Conservation (phyloP, 2,113 vertebrate species). For the Gallinago paraguaiae region DNA sequence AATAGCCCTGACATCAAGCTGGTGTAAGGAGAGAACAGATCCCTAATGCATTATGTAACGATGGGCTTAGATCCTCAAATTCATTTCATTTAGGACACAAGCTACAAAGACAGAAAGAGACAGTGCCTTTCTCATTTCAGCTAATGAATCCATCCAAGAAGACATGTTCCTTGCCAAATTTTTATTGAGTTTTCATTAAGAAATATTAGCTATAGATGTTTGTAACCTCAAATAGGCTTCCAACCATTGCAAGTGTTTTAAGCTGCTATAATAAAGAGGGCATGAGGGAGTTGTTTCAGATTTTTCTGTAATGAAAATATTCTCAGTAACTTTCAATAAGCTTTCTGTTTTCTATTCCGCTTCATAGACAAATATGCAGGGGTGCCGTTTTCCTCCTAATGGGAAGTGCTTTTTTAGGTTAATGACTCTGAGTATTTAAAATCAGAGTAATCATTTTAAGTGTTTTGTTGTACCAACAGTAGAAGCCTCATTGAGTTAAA, state of each 20-base stretch:
- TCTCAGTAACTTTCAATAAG: neutral
- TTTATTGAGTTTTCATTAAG: neutral
- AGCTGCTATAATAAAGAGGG: neutral
- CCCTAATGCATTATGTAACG: neutral
- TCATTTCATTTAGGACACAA: neutral
- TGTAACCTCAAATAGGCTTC: neutral
- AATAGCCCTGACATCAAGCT: neutral
- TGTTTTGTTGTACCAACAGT: neutral
- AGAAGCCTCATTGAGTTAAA: slow-evolving; percentile 55
- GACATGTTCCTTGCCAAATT: neutral
- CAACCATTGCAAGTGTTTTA: neutral
- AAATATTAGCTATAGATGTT: neutral
- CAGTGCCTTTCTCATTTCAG: neutral
- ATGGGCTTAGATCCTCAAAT: neutral
- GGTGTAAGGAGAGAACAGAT: neutral
- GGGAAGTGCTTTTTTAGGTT: slow-evolving; percentile 20
- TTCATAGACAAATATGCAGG: neutral
- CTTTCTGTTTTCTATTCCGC: neutral
- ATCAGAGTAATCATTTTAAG: slow-evolving; percentile 22
- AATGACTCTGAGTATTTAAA: slow-evolving; percentile 45
- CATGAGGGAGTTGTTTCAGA: neutral
- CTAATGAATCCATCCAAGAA: neutral
- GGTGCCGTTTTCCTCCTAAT: neutral
- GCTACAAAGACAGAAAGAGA: neutral
- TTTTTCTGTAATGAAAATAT: neutral